Evolutionary conservation across 1,140 invertebrate species (phyloP), one percentile per base, ranked within the genome.

Genomic region (Lethocerus indicus): DNA sequence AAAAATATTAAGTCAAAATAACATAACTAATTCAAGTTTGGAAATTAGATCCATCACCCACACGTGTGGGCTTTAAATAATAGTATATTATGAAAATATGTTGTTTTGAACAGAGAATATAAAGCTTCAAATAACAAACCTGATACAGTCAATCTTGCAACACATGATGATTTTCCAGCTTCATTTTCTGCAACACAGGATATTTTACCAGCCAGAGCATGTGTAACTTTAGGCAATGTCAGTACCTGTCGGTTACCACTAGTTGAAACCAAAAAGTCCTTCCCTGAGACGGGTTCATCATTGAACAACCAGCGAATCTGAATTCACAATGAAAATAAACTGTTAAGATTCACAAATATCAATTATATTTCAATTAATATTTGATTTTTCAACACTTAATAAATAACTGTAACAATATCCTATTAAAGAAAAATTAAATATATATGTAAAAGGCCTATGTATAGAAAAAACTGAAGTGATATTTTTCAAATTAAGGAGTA

Each of bases 111-210:
- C n/a, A n/a, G n/a, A n/a, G n/a, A n/a, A n/a, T n/a, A n/a, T n/a
- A n/a, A n/a, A n/a, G n/a, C n/a, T n/a, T n/a, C n/a, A n/a, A n/a
- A n/a, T n/a, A n/a, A n/a, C n/a, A n/a, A n/a, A 73, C 71, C 67
- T 47, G 59, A 43, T 41, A 83, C 68, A 45, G 67, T 65, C 4
- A 83, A 59, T 41, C 65, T 67, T 20, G 78, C 77, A 20, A 67
- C 67, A 56, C 78, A 83, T 40, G 71, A 71, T 0, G 79, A 74
- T 64, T 77, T 81, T 37, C 83, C 83, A 26, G 69, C 74, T 54
- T 76, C 67, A 58, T 85, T 86, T 64, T 85, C 82, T 4, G 83
- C 83, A 18, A 81, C 67, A 55, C 80, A 82, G 26, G 78, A 75
- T 47, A 84, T 72, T 49, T 73, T 74, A 32, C 85, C 85, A 28